Percentiles rank a stretch among this genome's conserved stretches.
Conservation (phyloP, 2,888 invertebrate species). For the Seira sanloemensis region DNA sequence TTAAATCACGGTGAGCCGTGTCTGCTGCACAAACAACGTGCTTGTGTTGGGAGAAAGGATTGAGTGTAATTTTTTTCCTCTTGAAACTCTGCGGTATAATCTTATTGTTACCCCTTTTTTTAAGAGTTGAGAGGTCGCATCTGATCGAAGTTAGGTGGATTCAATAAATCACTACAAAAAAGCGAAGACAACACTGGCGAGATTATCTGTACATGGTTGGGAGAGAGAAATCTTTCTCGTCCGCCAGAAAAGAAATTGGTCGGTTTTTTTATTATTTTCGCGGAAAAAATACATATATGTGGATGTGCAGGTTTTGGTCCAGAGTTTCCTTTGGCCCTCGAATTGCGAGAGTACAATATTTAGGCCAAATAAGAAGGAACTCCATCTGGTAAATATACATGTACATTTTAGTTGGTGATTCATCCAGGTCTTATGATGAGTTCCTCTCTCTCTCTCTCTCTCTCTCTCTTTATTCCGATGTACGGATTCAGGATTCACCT, state of each 20-base stretch:
- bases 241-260: neutral
- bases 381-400: neutral
- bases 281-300: constrained; percentile 48
- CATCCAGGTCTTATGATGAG: constrained; percentile 35
- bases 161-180: constrained; percentile 71
- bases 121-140: constrained; percentile 68
- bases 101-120: constrained; percentile 11
- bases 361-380: neutral
- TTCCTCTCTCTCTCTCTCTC: constrained; percentile 19
- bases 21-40: too few relatives aligned
- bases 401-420: too few relatives aligned
- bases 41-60: too few relatives aligned
- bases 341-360: too few relatives aligned
- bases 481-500: constrained; percentile 1
- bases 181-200: constrained; percentile 45
- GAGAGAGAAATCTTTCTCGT: neutral
- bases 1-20: too few relatives aligned
- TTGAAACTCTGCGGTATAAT: too few relatives aligned
- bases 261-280: neutral
- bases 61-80: too few relatives aligned
- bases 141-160: constrained; percentile 68
- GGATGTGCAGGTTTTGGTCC: too few relatives aligned
- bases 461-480: constrained; percentile 8
- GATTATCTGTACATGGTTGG: neutral
- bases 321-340: too few relatives aligned